Evolutionary conservation across 2,113 vertebrate species (phyloP).

Genomic region (Synodontis membranacea): DNA sequence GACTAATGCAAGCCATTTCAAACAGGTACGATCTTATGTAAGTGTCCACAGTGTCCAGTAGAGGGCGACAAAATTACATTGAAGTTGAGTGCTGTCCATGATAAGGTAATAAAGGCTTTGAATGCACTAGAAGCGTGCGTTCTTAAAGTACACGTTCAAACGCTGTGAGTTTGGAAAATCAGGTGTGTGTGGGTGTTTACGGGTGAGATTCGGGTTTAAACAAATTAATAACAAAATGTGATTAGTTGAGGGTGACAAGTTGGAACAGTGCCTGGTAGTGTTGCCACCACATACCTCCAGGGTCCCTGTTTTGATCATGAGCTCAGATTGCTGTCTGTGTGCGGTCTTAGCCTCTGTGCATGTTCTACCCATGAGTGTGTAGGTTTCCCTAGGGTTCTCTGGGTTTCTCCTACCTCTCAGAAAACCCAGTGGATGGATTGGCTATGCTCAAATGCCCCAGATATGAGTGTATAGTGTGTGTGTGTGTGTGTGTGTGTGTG

Average conservation of each 20-base stretch:
- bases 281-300: background rate
- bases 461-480: background rate
- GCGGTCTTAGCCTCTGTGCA: background rate
- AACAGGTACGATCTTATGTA: no score
- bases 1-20: background rate
- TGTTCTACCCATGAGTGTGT: background rate
- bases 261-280: background rate
- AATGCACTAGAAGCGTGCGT: background rate
- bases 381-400: background rate
- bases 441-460: background rate
- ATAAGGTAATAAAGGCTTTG: background rate
- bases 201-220: constrained; percentile 9
- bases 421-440: background rate
- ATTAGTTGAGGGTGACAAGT: background rate
- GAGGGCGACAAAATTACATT: background rate
- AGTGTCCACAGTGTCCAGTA: background rate
- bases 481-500: background rate
- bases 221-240: background rate
- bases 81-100: background rate
- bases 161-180: background rate
- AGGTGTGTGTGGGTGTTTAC: background rate
- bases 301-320: background rate
- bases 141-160: background rate
- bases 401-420: background rate
- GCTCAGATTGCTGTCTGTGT: background rate